Base-by-base conservation (phyloP, 2,797 vertebrate species). In the Sylvia borin region DNA sequence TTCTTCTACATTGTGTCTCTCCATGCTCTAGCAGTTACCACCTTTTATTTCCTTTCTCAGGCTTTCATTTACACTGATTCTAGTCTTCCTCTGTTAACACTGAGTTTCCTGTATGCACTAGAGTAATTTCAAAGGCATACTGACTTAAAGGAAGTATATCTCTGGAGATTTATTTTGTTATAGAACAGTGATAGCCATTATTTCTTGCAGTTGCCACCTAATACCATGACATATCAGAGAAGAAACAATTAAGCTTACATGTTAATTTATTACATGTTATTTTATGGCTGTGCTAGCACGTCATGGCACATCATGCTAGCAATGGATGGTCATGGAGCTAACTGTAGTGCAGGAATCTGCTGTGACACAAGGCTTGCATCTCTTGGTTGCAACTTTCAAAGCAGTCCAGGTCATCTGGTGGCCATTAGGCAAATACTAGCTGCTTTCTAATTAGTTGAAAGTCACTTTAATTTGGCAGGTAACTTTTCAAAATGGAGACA, bases 291-390 rank as follows among this genome's bases (percentile, higher is more conserved):
- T 72, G 54, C 29, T 48, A 34, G 16, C 29, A 48, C 20, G 12
- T 57, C 0, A 0, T 2, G 14, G 61, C 36, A 34, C 14, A 7
- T 32, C 53, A 32, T 54, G 31, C 18, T 32, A 60, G 42, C n/a
- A 25, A 3, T 16, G 48, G 66, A 9, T n/a, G 31, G 8, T 20
- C 60, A 16, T 26, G 45, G 34, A 77, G 22, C 24, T 27, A 32
- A 36, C 32, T 10, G 47, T 43, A 32, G 38, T 29, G 34, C 36
- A 48, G 53, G 24, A 45, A 50, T 64, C 32, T 64, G 57, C 45
- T 71, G 36, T 48, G 32, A 32, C 66, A 47, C 4, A 1, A 21
- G 55, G 32, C 45, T 60, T 61, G 13, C 19, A 38, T 32, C 25
- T 74, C 65, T 92, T 40, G 26, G 24, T 57, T 64, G 42, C 25